Percentiles rank a stretch among this genome's conserved stretches.
Conservation (phyloP, 2,888 invertebrate genomes). For the Poecilus cupreus region DNA sequence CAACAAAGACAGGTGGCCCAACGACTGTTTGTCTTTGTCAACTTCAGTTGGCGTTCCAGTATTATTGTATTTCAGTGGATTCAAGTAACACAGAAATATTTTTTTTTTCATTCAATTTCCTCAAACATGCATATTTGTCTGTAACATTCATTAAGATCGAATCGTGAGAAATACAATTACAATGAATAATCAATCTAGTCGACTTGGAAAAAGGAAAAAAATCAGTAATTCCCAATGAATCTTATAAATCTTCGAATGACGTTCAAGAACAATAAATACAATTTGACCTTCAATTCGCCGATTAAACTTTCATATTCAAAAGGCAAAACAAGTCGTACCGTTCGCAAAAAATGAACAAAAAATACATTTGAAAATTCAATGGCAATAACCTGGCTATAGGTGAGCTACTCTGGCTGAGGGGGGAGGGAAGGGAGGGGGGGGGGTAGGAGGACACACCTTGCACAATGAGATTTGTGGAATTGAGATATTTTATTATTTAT, state of each 20-base stretch:
- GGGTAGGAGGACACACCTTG: not conserved
- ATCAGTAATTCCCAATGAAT: not conserved
- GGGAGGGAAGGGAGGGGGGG: no score
- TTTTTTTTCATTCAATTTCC: no score
- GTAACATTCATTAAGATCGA: no score
- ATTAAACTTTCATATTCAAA: constrained; percentile 9
- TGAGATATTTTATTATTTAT: no score
- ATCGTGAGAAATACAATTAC: no score
- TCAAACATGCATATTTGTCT: no score
- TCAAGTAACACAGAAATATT: no score
- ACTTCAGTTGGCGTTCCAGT: no score
- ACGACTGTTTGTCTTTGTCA: no score
- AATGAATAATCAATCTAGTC: no score
- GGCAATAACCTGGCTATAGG: constrained; percentile 45
- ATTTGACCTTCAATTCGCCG: constrained; percentile 4
- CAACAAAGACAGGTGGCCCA: no score
- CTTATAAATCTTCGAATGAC: not conserved
- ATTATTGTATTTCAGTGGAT: no score
- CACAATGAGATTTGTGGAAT: not conserved
- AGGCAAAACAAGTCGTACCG: constrained; percentile 26
- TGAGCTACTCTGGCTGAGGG: constrained; percentile 2
- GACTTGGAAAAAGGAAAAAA: not conserved
- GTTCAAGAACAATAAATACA: not conserved
- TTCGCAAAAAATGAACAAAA: constrained; percentile 20
- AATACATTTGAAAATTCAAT: constrained; percentile 38